Conservation (phyloP, 1,140 invertebrate species). For the Heterodera schachtii region DNA sequence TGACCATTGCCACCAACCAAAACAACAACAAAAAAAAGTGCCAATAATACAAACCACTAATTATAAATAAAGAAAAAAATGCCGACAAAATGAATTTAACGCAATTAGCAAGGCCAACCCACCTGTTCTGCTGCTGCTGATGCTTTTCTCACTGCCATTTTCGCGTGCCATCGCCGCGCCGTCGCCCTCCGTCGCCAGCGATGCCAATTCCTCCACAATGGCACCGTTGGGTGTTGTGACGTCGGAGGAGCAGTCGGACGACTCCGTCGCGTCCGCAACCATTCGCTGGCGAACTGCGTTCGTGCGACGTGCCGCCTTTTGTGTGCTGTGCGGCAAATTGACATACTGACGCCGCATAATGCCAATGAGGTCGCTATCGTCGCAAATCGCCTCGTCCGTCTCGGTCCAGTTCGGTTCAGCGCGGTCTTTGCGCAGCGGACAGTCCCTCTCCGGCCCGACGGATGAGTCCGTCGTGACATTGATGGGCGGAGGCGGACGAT, state of each 20-base stretch:
- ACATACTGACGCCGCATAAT: background rate
- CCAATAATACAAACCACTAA: too few species aligned
- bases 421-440: background rate
- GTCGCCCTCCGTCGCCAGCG: background rate
- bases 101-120: background rate
- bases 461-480: background rate
- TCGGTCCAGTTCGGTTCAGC: background rate
- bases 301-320: conserved; percentile 9
- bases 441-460: background rate
- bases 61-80: too few species aligned
- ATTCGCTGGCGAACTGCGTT: conserved; percentile 24
- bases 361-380: background rate
- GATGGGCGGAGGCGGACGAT: background rate
- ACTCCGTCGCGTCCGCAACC: background rate
- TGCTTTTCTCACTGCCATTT: background rate
- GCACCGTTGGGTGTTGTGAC: background rate
- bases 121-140: background rate
- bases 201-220: background rate
- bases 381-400: background rate
- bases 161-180: background rate
- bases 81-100: too few species aligned
- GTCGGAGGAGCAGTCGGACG: background rate
- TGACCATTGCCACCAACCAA: too few species aligned
- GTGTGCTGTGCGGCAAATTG: background rate
- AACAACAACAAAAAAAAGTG: too few species aligned